Base-by-base conservation (phyloP, 2,113 vertebrate genomes). In the Esox niger region DNA sequence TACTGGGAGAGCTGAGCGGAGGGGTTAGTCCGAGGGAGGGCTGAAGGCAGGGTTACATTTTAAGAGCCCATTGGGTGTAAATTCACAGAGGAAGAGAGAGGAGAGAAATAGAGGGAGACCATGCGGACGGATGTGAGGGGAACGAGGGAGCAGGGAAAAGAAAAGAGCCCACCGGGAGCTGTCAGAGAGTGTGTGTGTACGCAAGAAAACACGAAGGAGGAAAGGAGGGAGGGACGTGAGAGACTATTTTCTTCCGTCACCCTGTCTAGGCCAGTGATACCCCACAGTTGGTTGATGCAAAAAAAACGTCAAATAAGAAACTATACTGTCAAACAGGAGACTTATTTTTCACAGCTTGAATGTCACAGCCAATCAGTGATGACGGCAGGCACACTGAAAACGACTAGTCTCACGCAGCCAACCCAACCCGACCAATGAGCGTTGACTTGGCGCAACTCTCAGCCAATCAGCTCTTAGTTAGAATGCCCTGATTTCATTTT, bases 61-160 rank as follows among this genome's bases (percentile, higher is more conserved):
- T 82, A 79, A 52, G n/a, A 68, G 72, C 79, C 82, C 71, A 46
- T 64, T 10, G n/a, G 71, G 78, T 71, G 75, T 76, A 82, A 67
- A 83, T 77, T 79, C 69, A 46, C 68, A 59, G 64, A 79, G 52
- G 49, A 49, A 70, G 62, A 73, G 23, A 61, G 4, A 49, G 66
- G 59, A 74, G 65, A 74, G 74, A 58, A 32, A 57, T n/a, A n/a
- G n/a, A n/a, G 73, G 70, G 73, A 71, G 70, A 81, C 76, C 77
- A 77, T 47, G 56, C 79, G 79, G 77, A 84, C 72, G 81, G 82
- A 86, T 82, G 86, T 82, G 84, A 84, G 66, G 68, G 71, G 62
- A 81, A 72, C 10, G 58, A 75, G 69, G 73, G 62, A 79, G 73
- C 43, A 75, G 59, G 47, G 32, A 32, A 27, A 63, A 74, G 77